Base-by-base conservation (phyloP, 2,113 vertebrate species). In the Chaetura pelagica region DNA sequence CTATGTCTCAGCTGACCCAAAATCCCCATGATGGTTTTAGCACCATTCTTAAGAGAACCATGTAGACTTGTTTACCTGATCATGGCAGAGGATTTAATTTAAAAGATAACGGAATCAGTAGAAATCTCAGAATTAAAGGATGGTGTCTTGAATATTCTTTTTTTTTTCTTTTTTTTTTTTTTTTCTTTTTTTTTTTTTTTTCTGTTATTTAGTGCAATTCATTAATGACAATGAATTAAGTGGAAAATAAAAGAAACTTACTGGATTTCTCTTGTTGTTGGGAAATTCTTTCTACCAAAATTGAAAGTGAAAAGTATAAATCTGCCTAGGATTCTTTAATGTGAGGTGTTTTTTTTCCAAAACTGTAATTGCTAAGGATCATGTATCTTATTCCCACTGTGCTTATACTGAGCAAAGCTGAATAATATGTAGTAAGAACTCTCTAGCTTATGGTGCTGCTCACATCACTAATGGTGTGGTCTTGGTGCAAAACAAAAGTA, bases 1-100 rank as follows among this genome's bases (percentile, higher is more conserved):
- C 80, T 93, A 21, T 87, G 80, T 97, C 96, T 97, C 96, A 97
- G 93, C 96, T 97, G 96, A 96, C 95, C 97, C 93, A 95, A 96
- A 96, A 96, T 92, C 96, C 63, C 79, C 88, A 87, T 76, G 92
- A 87, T 94, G 96, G 69, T 77, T 97, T 96, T 97, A 96, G 78
- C 95, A 97, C 93, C 68, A 80, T 94, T 97, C 96, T 95, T 92
- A 67, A 83, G 84, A 96, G 93, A 96, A 92, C 84, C 79, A 64
- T 29, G 40, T 51, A 91, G 87, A 83, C 63, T 92, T 95, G 69
- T 94, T 95, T 96, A 91, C 52, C 68, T 88, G 62, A 63, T 52
- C 21, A 42, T 19, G 29, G 73, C 22, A 86, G 63, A 87, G 18
- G 29, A 35, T 61, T 95, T 91, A 22, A 44, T 82, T 82, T 72